Evolutionary conservation across 2,113 vertebrate species (phyloP).

Genomic region (Corythoichthys intestinalis): DNA sequence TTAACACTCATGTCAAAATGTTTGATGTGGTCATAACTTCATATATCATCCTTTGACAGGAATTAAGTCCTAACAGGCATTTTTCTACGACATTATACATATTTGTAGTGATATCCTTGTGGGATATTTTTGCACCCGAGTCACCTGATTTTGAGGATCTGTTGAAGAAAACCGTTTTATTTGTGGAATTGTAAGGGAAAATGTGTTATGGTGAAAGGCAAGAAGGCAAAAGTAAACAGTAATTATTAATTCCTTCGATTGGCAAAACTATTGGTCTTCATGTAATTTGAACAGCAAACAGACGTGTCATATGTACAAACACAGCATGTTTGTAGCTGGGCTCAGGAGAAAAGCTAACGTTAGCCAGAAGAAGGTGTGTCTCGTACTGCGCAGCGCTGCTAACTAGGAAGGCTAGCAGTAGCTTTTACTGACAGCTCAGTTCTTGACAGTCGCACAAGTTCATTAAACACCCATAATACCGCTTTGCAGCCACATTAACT

Average conservation of each 20-base stretch:
- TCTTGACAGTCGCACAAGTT: slow-evolving; percentile 22
- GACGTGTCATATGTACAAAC: not conserved
- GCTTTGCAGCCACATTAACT: too few relatives aligned
- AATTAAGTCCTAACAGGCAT: not conserved
- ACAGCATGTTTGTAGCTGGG: not conserved
- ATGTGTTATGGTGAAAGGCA: slow-evolving; percentile 4
- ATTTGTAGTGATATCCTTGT: not conserved
- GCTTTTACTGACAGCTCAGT: slow-evolving; percentile 26
- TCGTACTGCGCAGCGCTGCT: slow-evolving; percentile 55
- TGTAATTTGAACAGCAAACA: not conserved
- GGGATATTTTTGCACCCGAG: too few relatives aligned
- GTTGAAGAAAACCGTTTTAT: not conserved
- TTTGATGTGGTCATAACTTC: not conserved
- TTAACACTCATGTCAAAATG: not conserved
- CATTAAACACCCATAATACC: not conserved
- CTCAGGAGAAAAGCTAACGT: slow-evolving; percentile 36
- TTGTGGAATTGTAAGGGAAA: not conserved
- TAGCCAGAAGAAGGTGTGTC: slow-evolving; percentile 69
- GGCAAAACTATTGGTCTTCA: not conserved
- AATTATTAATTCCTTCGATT: not conserved
- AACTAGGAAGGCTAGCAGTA: slow-evolving; percentile 38
- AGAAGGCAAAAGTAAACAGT: slow-evolving; percentile 22
- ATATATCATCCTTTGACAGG: not conserved
- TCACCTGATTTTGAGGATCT: not conserved
- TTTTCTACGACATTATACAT: not conserved